Evolutionary conservation across 2,888 invertebrate genomes (phyloP).

Genomic region (Coleophora deauratella): DNA sequence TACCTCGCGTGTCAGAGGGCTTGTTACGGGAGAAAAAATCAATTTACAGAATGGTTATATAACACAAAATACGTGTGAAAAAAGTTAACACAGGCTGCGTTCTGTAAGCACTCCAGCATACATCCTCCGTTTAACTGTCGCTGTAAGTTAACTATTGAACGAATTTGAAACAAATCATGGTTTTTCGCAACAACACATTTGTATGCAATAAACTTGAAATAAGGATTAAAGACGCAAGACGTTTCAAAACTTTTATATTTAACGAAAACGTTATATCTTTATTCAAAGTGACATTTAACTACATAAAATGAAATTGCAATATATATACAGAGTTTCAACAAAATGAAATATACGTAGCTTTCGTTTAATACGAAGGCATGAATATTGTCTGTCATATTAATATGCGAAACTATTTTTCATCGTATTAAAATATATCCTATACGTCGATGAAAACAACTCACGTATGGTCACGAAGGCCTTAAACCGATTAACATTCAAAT

Average conservation of each 20-base stretch:
- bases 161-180: too few relatives aligned
- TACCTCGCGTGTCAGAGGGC: slow-evolving; percentile 39
- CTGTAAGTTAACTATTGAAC: too few relatives aligned
- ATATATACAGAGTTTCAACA: background rate
- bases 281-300: background rate
- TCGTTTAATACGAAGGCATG: background rate
- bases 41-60: slow-evolving; percentile 8
- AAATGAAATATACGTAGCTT: background rate
- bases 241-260: too few relatives aligned
- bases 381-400: too few relatives aligned
- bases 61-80: slow-evolving; percentile 1
- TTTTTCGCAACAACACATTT: too few relatives aligned
- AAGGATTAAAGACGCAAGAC: too few relatives aligned
- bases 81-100: background rate
- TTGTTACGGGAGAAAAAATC: slow-evolving; percentile 20
- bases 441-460: background rate
- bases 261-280: background rate
- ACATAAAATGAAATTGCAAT: background rate
- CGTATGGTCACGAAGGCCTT: slow-evolving; percentile 1
- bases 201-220: too few relatives aligned
- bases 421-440: background rate
- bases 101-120: too few relatives aligned
- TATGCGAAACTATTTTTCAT: too few relatives aligned
- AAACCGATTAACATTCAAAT: slow-evolving; percentile 13
- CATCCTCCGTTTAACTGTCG: too few relatives aligned